A percentile compares a stretch with the other conserved stretches of the same genome.
phyloP scores from a whole-genome alignment of 1,140 invertebrate species.

The Rhopalosiphum padi region DNA sequence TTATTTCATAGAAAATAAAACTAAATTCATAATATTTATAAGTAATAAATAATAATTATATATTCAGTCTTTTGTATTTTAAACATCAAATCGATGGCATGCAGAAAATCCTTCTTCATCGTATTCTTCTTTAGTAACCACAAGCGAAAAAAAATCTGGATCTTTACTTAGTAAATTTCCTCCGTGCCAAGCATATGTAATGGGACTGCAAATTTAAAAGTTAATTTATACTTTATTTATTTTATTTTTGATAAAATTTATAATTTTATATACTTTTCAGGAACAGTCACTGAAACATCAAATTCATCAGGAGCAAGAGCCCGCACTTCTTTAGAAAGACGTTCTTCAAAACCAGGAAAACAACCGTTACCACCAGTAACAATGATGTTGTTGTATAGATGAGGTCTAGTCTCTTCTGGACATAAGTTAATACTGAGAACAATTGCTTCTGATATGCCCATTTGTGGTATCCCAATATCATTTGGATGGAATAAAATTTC shows the following conservation, averaged over 20 bases:
- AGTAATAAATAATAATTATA: neutral
- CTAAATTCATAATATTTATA: neutral
- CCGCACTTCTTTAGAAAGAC: slow-evolving; percentile 82
- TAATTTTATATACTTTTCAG: slow-evolving; percentile 69
- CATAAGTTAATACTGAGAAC: slow-evolving; percentile 76
- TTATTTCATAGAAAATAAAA: neutral
- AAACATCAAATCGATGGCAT: slow-evolving; percentile 77
- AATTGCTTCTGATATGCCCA: slow-evolving; percentile 93
- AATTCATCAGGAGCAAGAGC: slow-evolving; percentile 78
- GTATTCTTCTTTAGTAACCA: slow-evolving; percentile 85
- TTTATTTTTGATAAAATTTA: slow-evolving; percentile 37
- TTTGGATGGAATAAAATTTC: slow-evolving; percentile 95
- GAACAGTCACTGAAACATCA: slow-evolving; percentile 75
- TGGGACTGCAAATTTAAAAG: slow-evolving; percentile 69
- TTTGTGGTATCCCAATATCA: slow-evolving; percentile 92
- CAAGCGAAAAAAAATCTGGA: slow-evolving; percentile 74
- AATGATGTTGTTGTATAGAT: slow-evolving; percentile 87
- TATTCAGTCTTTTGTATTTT: slow-evolving; percentile 59
- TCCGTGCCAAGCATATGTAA: slow-evolving; percentile 88
- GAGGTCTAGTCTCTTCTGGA: slow-evolving; percentile 79
- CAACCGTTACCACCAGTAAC: slow-evolving; percentile 88
- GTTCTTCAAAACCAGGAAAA: slow-evolving; percentile 84
- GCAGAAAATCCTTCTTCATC: slow-evolving; percentile 81
- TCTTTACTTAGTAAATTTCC: slow-evolving; percentile 78
- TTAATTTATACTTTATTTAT: slow-evolving; percentile 32